Evolutionary conservation across 2,113 vertebrate species (phyloP).

Genomic region (Phyllostomus hastatus): DNA sequence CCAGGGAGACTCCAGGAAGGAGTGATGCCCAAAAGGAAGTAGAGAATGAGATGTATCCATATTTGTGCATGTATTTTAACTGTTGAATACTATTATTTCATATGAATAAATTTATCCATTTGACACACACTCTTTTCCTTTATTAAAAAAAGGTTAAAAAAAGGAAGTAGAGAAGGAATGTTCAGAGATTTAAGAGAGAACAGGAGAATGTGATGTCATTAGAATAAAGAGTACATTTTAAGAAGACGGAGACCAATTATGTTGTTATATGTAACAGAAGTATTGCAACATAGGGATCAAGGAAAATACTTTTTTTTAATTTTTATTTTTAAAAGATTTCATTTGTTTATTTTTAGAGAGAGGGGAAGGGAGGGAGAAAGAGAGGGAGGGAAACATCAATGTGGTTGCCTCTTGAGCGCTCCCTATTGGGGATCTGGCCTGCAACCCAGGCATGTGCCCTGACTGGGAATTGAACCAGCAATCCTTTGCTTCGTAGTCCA

Average conservation of each 20-base stretch:
- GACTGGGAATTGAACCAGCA: too few species aligned
- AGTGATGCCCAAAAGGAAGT: neutral
- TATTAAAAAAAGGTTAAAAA: neutral
- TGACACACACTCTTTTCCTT: neutral
- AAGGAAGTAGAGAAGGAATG: neutral
- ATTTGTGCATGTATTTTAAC: neutral
- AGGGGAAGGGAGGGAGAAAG: too few species aligned
- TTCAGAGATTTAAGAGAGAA: neutral
- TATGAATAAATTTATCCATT: neutral
- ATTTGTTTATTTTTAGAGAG: too few species aligned
- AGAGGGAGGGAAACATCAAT: too few species aligned
- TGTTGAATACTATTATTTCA: neutral
- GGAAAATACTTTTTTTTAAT: neutral
- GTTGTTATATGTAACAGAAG: neutral
- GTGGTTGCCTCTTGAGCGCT: too few species aligned
- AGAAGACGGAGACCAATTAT: neutral
- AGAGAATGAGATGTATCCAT: neutral
- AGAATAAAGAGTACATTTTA: slow-evolving; percentile 1
- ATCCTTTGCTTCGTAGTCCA: too few species aligned
- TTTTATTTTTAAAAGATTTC: too few species aligned
- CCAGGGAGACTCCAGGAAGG: neutral
- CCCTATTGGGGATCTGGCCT: too few species aligned
- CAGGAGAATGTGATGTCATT: neutral
- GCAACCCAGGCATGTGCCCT: too few species aligned
- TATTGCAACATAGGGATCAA: neutral